Conservation (phyloP, 2,888 invertebrate genomes). For the Graphium colonna region DNA sequence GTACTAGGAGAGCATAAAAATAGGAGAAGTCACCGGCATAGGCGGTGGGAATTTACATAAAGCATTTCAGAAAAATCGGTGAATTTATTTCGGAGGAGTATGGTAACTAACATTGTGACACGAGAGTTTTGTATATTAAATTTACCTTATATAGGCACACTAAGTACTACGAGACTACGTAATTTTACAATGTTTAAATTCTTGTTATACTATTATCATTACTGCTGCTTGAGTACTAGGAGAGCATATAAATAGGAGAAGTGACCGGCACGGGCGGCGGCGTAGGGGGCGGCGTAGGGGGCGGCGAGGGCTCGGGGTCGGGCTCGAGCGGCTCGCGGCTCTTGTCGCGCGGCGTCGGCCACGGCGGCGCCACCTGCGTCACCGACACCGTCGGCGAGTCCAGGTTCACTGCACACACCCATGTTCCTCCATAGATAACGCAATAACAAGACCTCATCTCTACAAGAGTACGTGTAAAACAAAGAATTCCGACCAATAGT, state of each 20-base stretch:
- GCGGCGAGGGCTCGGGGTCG: slow-evolving; percentile 67
- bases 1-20: not conserved
- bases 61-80: too few relatives aligned
- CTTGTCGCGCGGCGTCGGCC: slow-evolving; percentile 71
- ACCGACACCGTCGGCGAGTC: slow-evolving; percentile 82
- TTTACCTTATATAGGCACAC: too few relatives aligned
- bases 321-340: slow-evolving; percentile 63
- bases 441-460: not conserved
- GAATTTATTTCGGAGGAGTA: too few relatives aligned
- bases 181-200: too few relatives aligned
- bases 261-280: slow-evolving; percentile 52
- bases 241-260: not conserved
- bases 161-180: too few relatives aligned
- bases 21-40: slow-evolving; percentile 35
- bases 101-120: too few relatives aligned
- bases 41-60: slow-evolving; percentile 20
- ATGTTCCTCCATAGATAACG: too few relatives aligned
- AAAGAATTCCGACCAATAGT: too few relatives aligned
- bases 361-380: slow-evolving; percentile 77
- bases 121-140: too few relatives aligned
- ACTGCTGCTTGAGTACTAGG: not conserved
- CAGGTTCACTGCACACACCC: slow-evolving; percentile 68
- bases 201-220: too few relatives aligned
- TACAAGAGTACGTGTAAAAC: too few relatives aligned
- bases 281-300: slow-evolving; percentile 68